phyloP scores from a whole-genome alignment of 2,888 invertebrate genomes.

The Eristalis tenax region DNA sequence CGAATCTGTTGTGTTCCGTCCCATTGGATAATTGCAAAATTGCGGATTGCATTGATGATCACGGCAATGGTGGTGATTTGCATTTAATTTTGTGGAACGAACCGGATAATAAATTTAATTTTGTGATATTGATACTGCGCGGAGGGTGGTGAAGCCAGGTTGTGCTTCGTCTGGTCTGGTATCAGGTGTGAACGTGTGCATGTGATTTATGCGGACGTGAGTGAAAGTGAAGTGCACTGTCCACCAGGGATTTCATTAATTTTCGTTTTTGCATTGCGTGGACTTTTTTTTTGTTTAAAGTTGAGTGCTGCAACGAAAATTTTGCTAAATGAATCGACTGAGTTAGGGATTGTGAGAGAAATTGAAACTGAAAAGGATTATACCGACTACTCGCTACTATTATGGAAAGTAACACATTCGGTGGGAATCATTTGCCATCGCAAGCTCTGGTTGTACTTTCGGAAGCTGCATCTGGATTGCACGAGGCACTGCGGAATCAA shows the following conservation, averaged over 20 bases:
- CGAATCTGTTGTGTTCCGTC: conserved; percentile 26
- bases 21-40: conserved; percentile 43
- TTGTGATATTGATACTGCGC: conserved; percentile 72
- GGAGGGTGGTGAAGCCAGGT: conserved; percentile 34
- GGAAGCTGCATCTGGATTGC: conserved; percentile 88
- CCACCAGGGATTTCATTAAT: conserved; percentile 1
- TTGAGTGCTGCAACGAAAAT: neutral
- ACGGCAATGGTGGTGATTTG: conserved; percentile 46
- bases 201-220: conserved; percentile 65
- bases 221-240: conserved; percentile 61
- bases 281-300: neutral
- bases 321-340: conserved; percentile 41
- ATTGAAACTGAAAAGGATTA: conserved; percentile 44
- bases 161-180: neutral
- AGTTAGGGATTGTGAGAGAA: conserved; percentile 21
- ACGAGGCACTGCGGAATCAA: conserved; percentile 88
- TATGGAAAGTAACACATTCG: conserved; percentile 90
- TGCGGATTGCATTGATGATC: conserved; percentile 41
- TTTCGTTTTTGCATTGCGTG: neutral
- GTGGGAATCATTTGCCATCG: conserved; percentile 87
- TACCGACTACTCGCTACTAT: conserved; percentile 67
- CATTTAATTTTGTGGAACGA: conserved; percentile 61
- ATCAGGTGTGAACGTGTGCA: conserved; percentile 30
- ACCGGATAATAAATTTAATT: conserved; percentile 65
- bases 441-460: conserved; percentile 89